phyloP scores from a whole-genome alignment of 2,888 invertebrate genomes.

The Meteorus cinctellus region DNA sequence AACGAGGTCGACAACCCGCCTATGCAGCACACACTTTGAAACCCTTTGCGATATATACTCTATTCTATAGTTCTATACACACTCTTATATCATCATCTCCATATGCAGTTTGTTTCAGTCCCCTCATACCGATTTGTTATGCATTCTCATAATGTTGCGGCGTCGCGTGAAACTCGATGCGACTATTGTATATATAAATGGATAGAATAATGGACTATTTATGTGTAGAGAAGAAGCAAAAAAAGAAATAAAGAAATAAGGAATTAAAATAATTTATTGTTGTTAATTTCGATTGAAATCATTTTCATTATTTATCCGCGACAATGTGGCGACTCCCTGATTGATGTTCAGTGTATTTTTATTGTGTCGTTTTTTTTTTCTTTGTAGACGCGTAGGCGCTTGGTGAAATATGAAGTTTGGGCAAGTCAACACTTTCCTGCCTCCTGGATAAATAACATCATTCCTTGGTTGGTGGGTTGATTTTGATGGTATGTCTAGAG shows the following conservation, averaged over 20 bases:
- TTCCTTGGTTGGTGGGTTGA: conserved; percentile 1
- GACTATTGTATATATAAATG: conserved; percentile 1
- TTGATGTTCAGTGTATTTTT: conserved; percentile 6
- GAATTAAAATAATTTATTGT: not conserved
- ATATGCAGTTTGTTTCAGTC: conserved; percentile 17
- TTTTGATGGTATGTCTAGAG: not conserved
- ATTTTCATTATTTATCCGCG: not conserved
- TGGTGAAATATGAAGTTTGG: not conserved
- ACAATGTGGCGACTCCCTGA: not conserved
- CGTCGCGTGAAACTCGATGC: not conserved
- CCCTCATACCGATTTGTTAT: conserved; percentile 7
- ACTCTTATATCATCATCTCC: conserved; percentile 9
- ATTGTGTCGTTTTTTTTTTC: not conserved
- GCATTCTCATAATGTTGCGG: conserved; percentile 15
- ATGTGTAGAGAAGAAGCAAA: not conserved
- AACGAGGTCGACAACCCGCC: conserved; percentile 37
- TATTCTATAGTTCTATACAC: conserved; percentile 17
- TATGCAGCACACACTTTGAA: conserved; percentile 11
- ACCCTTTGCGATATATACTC: not conserved
- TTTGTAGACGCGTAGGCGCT: not conserved
- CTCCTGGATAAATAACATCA: not conserved
- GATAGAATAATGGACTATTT: not conserved
- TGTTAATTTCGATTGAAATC: not conserved
- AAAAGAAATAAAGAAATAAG: not conserved
- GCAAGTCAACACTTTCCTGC: not conserved